Evolutionary conservation across 1,140 invertebrate genomes (phyloP).

Genomic region (Hypsibius dujardini): DNA sequence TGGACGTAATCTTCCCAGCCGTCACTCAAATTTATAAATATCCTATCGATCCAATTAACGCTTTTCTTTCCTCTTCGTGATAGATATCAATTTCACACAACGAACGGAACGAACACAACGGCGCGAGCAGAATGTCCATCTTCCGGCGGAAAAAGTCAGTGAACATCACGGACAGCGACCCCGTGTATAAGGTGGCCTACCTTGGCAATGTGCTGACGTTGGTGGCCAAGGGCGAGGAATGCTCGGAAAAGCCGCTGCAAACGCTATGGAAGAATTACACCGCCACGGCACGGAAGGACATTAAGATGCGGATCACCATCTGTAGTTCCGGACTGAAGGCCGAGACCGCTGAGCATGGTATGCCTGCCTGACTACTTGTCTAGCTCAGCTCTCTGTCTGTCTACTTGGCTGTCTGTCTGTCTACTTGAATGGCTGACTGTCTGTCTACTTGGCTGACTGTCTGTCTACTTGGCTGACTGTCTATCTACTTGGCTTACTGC

Average conservation of each 20-base stretch:
- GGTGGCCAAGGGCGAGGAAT: constrained; percentile 94
- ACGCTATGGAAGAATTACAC: constrained; percentile 94
- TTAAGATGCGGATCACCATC: constrained; percentile 84
- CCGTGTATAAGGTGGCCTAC: constrained; percentile 83
- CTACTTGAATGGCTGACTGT: too few relatives aligned
- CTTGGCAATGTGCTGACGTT: constrained; percentile 91
- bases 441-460: too few relatives aligned
- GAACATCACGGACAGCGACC: constrained; percentile 70
- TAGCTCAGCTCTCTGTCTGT: too few relatives aligned
- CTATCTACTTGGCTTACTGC: too few relatives aligned
- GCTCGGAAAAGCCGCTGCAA: constrained; percentile 78
- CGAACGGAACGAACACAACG: background rate
- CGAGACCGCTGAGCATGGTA: constrained; percentile 81
- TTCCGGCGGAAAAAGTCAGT: constrained; percentile 40
- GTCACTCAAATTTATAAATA: too few relatives aligned
- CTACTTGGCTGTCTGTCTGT: too few relatives aligned
- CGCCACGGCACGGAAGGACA: constrained; percentile 65
- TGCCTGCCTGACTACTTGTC: constrained; percentile 69
- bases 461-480: too few relatives aligned
- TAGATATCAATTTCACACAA: background rate
- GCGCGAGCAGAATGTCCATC: background rate
- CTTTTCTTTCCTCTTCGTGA: background rate
- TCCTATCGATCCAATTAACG: background rate
- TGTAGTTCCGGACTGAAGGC: constrained; percentile 80
- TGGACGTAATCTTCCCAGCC: background rate